Conservation (phyloP, 2,797 vertebrate species). For the Xenops minutus region DNA sequence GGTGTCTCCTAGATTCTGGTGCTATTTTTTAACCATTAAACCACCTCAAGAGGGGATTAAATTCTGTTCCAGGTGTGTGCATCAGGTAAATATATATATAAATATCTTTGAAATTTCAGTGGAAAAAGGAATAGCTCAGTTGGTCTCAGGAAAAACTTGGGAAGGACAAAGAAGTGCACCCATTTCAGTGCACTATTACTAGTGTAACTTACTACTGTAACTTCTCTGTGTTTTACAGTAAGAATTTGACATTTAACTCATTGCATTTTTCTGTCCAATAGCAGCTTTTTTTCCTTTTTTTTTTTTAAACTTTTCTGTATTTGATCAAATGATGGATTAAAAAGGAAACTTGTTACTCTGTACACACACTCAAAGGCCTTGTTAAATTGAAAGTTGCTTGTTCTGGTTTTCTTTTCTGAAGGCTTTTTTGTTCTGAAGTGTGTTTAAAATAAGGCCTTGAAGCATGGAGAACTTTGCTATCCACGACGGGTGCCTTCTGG, state of each 20-base stretch:
- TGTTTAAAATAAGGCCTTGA: not conserved
- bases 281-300: not conserved
- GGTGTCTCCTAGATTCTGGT: not conserved
- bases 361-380: not conserved
- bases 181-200: not conserved
- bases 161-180: not conserved
- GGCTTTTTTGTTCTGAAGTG: not conserved
- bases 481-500: accelerated
- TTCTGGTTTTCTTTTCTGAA: not conserved
- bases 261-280: not conserved
- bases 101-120: not conserved
- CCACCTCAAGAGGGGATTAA: not conserved
- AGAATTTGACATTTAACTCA: not conserved
- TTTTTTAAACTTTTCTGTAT: not conserved
- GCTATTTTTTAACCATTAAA: not conserved
- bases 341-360: not conserved
- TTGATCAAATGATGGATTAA: not conserved
- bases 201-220: not conserved
- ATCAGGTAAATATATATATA: not conserved
- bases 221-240: not conserved
- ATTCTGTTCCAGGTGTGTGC: not conserved
- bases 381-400: not conserved
- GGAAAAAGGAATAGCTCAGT: not conserved
- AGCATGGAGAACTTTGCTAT: not conserved
- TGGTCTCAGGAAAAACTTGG: not conserved